Base-by-base conservation (phyloP, 2,797 vertebrate genomes). In the Coreius guichenoti region DNA sequence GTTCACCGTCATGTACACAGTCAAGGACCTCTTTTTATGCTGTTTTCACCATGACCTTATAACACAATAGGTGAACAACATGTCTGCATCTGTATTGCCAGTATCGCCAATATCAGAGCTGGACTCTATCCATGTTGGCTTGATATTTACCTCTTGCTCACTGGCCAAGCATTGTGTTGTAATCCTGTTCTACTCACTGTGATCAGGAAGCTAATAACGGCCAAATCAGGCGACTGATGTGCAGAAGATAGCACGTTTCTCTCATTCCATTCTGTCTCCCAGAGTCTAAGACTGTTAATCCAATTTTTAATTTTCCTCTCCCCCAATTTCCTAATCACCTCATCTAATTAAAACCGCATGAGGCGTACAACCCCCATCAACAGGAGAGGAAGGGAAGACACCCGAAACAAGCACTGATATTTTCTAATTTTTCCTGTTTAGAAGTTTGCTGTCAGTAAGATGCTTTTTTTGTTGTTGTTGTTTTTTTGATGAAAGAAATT, bases 231-330 rank as follows among this genome's bases (percentile, higher is more conserved):
- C 92, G 90, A 91, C 84, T 90, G 89, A 82, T 83, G 86, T 85
- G 70, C 86, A 80, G 78, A 21, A 61, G 72, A 87, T 87, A 54
- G 36, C 54, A 3, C 29, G 68, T 90, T 91, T 92, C 89, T 91
- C 89, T 80, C 36, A 72, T 87, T 88, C 74, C 26, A 76, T 69
- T 88, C 83, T 90, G 91, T 91, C 90, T 90, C 90, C 90, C 75
- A 76, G 82, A 85, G 89, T 77, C 92, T 91, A 91, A 90, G 85
- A 90, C 91, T 90, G 84, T 90, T 94, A 94, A 95, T 95, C 92
- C 91, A 72, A 87, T 75, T 89, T 92, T 93, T 91, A 92, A 92
- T 93, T 93, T 92, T 87, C 80, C 83, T 82, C 81, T 73, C 74
- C 77, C 49, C 54, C 81, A 77, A 87, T 88, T 91, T 87, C 90